phyloP scores from a whole-genome alignment of 2,888 invertebrate genomes.

The Phaonia tiefii region DNA sequence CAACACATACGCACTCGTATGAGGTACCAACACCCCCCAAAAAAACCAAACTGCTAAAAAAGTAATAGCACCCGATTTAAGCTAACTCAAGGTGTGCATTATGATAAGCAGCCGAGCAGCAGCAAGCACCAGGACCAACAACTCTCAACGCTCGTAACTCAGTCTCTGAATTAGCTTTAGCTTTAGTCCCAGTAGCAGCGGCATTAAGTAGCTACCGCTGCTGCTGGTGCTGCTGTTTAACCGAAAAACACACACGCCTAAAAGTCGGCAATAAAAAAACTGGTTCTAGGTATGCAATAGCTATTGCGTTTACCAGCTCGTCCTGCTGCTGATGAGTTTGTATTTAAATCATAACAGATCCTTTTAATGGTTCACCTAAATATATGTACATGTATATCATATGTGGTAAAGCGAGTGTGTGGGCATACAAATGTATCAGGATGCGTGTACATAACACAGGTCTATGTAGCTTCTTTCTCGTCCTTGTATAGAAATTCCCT shows the following conservation, averaged over 20 bases:
- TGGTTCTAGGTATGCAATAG: slow-evolving; percentile 8
- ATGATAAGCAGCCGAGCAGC: slow-evolving; percentile 65
- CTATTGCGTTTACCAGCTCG: neutral
- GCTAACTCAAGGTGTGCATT: slow-evolving; percentile 68
- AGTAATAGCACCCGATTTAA: slow-evolving; percentile 53
- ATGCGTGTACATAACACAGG: neutral
- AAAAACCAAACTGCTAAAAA: slow-evolving; percentile 6
- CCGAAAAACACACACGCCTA: slow-evolving; percentile 11
- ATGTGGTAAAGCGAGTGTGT: slow-evolving; percentile 26
- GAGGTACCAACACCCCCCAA: neutral
- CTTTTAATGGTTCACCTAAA: slow-evolving; percentile 68
- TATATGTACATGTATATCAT: slow-evolving; percentile 27
- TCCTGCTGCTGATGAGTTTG: slow-evolving; percentile 63
- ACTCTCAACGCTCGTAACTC: slow-evolving; percentile 11
- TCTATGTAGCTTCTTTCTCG: too few species aligned
- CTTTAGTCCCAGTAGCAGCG: neutral
- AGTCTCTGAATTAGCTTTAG: slow-evolving; percentile 29
- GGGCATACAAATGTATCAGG: neutral
- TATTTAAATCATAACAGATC: slow-evolving; percentile 70
- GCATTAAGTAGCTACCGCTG: slow-evolving; percentile 27
- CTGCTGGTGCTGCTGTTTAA: slow-evolving; percentile 1
- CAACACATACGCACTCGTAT: slow-evolving; percentile 17
- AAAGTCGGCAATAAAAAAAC: slow-evolving; percentile 30
- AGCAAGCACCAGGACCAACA: slow-evolving; percentile 13
- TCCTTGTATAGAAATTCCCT: slow-evolving; percentile 55